Conservation (phyloP, 2,888 invertebrate species). For the Hydropsyche betteni region DNA sequence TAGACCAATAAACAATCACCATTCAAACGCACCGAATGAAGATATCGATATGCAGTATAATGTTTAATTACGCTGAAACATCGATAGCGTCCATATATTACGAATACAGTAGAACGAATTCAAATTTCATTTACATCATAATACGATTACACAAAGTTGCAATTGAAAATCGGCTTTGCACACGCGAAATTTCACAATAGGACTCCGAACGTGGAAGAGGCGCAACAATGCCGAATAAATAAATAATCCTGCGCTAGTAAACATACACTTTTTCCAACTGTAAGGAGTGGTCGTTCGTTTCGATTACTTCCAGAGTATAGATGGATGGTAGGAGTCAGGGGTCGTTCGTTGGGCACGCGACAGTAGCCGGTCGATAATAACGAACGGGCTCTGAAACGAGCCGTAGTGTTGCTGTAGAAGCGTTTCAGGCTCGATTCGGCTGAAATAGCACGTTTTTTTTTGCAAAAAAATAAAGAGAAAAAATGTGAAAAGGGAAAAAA, state of each 20-base stretch:
- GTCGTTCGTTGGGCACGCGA: constrained; percentile 38
- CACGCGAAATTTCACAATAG: not conserved
- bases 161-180: not conserved
- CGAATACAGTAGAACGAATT: no score
- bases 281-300: constrained; percentile 10
- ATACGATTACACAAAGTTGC: not conserved
- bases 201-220: not conserved
- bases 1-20: no score
- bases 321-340: constrained; percentile 2
- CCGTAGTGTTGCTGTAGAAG: not conserved
- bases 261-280: not conserved
- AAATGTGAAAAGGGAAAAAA: not conserved
- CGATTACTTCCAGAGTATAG: not conserved
- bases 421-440: not conserved
- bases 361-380: constrained; percentile 34
- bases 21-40: no score
- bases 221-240: constrained; percentile 6
- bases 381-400: not conserved
- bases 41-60: no score
- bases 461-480: not conserved
- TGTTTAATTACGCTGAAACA: no score
- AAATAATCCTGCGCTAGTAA: not conserved
- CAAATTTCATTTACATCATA: no score
- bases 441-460: constrained; percentile 11
- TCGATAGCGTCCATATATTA: no score